Conservation (phyloP, 2,797 vertebrate species). For the Acipenser oxyrinchus region DNA sequence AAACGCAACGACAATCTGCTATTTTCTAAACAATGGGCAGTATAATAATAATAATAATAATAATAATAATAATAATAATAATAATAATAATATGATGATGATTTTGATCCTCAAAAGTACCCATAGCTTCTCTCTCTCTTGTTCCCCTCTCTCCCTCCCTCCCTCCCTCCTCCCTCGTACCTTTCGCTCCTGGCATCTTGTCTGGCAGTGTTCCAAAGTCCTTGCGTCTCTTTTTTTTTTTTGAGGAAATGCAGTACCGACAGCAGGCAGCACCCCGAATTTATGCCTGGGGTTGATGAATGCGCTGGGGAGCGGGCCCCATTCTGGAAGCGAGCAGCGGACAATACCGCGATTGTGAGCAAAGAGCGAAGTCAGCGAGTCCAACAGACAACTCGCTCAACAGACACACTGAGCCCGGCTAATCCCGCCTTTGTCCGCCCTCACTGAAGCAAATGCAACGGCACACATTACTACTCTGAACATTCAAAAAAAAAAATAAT, state of each 20-base stretch:
- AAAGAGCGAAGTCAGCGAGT: slow-evolving; percentile 69
- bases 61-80: neutral
- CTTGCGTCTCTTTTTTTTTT: slow-evolving; percentile 25
- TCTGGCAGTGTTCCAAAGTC: slow-evolving; percentile 41
- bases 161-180: slow-evolving; percentile 23
- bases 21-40: too few species aligned
- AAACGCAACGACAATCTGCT: too few species aligned
- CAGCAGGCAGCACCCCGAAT: slow-evolving; percentile 46
- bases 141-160: too few species aligned
- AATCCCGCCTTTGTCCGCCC: slow-evolving; percentile 49
- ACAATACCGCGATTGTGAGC: slow-evolving; percentile 40
- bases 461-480: too few species aligned
- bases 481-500: too few species aligned
- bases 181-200: slow-evolving; percentile 71
- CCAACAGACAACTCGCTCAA: slow-evolving; percentile 16
- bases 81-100: neutral
- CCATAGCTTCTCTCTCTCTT: too few species aligned
- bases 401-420: slow-evolving; percentile 54
- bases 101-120: neutral
- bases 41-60: neutral
- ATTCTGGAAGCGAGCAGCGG: slow-evolving; percentile 56
- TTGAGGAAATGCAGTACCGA: slow-evolving; percentile 48
- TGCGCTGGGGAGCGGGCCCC: slow-evolving; percentile 47
- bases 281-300: slow-evolving; percentile 61
- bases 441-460: neutral